A percentile compares a stretch with the other conserved stretches of the same genome.
phyloP scores from a whole-genome alignment of 2,797 vertebrate species.

The Paguma larvata region DNA sequence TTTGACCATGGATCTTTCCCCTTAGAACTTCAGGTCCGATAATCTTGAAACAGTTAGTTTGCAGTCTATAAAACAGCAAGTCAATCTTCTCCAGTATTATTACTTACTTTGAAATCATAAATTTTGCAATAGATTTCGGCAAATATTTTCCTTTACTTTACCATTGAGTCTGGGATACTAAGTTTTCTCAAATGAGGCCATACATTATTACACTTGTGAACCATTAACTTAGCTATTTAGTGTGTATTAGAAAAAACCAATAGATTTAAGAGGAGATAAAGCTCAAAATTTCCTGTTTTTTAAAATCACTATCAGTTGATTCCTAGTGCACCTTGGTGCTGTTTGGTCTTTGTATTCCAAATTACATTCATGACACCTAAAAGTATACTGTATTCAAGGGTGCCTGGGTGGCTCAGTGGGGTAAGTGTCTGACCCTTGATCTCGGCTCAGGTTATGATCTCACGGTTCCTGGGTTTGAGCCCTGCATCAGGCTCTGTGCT shows the following conservation, averaged over 20 bases:
- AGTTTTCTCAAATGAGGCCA: conserved; percentile 30
- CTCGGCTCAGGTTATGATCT: too few species aligned
- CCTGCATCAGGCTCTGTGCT: too few species aligned
- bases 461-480: too few species aligned
- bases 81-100: background rate
- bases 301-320: background rate
- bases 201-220: background rate
- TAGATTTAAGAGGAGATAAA: background rate
- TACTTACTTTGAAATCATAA: background rate
- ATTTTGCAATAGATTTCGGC: conserved; percentile 40
- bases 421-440: too few species aligned
- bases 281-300: background rate
- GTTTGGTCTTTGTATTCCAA: background rate
- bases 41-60: background rate
- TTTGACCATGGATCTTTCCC: background rate
- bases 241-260: background rate
- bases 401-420: too few species aligned
- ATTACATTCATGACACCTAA: background rate
- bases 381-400: background rate
- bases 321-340: background rate
- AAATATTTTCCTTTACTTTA: conserved; percentile 21
- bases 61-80: background rate
- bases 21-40: conserved; percentile 9
- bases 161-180: background rate
- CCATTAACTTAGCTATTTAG: background rate